phyloP scores from a whole-genome alignment of 2,797 vertebrate genomes.

The Rhincodon typus region DNA sequence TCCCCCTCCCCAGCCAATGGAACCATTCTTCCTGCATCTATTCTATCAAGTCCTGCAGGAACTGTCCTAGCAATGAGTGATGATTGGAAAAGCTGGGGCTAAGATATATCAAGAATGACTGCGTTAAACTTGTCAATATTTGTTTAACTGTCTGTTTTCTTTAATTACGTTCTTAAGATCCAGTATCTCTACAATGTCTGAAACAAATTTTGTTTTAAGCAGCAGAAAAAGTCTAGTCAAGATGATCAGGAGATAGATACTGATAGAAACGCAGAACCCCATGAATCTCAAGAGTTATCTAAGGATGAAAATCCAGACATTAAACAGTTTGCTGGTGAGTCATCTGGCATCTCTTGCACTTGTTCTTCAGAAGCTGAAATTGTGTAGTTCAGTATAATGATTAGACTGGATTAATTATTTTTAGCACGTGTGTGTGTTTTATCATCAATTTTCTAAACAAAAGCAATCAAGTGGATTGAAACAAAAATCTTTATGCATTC shows the following conservation, averaged over 20 bases:
- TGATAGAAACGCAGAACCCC: constrained; percentile 66
- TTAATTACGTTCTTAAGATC: too few species aligned
- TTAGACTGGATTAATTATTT: background rate
- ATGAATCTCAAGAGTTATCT: constrained; percentile 57
- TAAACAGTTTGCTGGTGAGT: constrained; percentile 74
- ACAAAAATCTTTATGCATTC: background rate
- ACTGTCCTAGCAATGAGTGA: background rate
- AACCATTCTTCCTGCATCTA: too few species aligned
- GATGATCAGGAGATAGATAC: constrained; percentile 65
- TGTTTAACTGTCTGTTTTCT: background rate
- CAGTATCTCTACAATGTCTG: background rate
- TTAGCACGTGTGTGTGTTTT: background rate
- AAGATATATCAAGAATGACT: background rate
- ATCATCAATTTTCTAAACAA: background rate
- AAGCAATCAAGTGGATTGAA: background rate
- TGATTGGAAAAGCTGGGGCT: background rate
- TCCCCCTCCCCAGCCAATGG: too few species aligned
- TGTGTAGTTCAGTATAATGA: background rate
- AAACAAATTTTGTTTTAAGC: constrained; percentile 47
- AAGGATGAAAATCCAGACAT: constrained; percentile 67
- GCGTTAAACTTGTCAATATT: background rate
- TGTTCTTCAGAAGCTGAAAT: background rate
- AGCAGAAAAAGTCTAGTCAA: constrained; percentile 75
- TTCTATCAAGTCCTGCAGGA: background rate
- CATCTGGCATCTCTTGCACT: background rate